Percentiles rank a stretch among this genome's conserved stretches.
These are phyloP conservation scores for Tringa solitaria DNA, from an alignment of 2,113 vertebrate species.

Conservation along the genomic window DNA sequence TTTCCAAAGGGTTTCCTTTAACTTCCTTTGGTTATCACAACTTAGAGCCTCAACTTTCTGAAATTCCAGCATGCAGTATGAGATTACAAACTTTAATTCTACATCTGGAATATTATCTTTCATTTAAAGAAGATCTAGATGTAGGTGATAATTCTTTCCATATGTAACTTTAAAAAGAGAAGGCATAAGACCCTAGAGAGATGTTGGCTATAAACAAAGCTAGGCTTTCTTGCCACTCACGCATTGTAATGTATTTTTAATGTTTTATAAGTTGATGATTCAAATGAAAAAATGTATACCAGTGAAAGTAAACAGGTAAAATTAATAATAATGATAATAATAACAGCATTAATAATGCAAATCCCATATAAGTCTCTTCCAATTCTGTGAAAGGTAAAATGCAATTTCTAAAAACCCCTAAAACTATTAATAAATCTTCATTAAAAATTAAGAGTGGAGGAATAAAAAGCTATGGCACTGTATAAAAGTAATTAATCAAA, in stretches of 20 bases:
- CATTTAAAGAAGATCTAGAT: neutral
- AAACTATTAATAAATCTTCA: conserved; percentile 28
- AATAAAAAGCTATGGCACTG: neutral
- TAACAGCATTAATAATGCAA: conserved; percentile 50
- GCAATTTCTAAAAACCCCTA: neutral
- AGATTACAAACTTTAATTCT: neutral
- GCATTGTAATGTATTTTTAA: neutral
- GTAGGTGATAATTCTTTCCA: neutral
- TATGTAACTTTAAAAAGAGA: neutral
- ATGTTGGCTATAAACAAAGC: neutral
- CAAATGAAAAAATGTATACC: neutral
- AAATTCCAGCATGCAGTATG: neutral
- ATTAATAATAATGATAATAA: conserved; percentile 21
- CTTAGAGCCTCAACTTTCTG: neutral
- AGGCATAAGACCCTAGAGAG: neutral
- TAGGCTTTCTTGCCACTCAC: neutral
- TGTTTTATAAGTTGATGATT: neutral
- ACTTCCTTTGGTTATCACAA: neutral
- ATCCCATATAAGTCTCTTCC: neutral
- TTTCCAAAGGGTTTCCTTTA: neutral
- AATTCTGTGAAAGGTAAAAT: neutral
- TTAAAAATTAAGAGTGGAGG: conserved; percentile 31
- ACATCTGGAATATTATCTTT: neutral
- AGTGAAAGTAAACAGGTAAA: conserved; percentile 11
- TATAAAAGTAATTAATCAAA: neutral